Conservation (phyloP, 2,797 vertebrate species). For the Falco cherrug region DNA sequence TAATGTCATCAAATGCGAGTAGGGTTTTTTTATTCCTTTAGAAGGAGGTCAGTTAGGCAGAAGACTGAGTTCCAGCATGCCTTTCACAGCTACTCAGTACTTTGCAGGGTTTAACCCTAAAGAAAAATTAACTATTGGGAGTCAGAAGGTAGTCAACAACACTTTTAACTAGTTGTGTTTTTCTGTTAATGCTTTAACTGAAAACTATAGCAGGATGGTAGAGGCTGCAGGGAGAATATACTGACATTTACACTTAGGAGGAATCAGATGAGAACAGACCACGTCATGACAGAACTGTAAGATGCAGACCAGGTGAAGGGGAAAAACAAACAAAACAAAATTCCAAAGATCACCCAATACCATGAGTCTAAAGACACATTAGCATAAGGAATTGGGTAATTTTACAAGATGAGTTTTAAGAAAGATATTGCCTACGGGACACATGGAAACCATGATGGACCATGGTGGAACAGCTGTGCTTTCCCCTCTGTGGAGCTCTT, state of each 20-base stretch:
- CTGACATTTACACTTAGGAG: background rate
- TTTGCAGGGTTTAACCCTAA: background rate
- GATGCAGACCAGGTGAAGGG: background rate
- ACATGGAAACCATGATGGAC: conserved; percentile 18
- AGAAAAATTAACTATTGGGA: background rate
- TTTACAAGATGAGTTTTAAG: conserved; percentile 54
- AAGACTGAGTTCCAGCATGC: background rate
- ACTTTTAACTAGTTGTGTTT: background rate
- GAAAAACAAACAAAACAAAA: background rate
- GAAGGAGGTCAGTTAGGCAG: background rate
- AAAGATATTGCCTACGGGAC: conserved; percentile 47
- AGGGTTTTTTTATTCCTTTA: background rate
- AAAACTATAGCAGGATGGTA: background rate
- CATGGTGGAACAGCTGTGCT: conserved; percentile 59
- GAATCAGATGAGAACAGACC: background rate
- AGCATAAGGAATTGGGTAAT: conserved; percentile 58
- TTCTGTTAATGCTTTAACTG: background rate
- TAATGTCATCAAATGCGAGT: conserved; percentile 37
- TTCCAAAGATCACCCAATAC: background rate
- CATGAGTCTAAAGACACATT: background rate
- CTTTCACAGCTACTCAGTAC: background rate
- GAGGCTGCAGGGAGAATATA: background rate
- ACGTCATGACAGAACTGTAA: background rate
- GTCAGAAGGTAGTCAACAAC: background rate
- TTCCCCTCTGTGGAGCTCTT: conserved; percentile 28